Percentiles rank a stretch among this genome's conserved stretches.
phyloP scores from a whole-genome alignment of 1,140 invertebrate genomes.

The Pseudomyrmex gracilis region DNA sequence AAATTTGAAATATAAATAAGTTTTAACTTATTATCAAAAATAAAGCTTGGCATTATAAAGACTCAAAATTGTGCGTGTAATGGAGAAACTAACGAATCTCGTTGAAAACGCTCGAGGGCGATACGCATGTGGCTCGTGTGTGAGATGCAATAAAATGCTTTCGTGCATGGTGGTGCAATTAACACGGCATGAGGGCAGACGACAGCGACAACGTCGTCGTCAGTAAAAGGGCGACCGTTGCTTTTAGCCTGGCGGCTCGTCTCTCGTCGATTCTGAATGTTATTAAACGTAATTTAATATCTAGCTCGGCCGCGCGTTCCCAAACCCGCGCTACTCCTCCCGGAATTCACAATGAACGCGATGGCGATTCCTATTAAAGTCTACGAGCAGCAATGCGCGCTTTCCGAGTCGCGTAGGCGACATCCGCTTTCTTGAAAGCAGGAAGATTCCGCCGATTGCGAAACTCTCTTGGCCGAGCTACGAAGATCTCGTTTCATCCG shows the following conservation, averaged over 20 bases:
- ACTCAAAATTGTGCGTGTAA: background rate
- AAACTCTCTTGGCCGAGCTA: background rate
- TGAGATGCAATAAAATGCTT: slow-evolving; percentile 2
- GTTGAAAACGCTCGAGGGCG: slow-evolving; percentile 22
- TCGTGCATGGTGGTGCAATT: slow-evolving; percentile 65
- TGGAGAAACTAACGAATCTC: slow-evolving; percentile 1
- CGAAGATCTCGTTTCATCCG: background rate
- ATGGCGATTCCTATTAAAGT: slow-evolving; percentile 70
- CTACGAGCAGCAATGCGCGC: slow-evolving; percentile 38
- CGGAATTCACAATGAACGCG: slow-evolving; percentile 66
- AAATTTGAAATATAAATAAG: background rate
- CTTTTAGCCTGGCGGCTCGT: slow-evolving; percentile 40
- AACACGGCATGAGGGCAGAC: slow-evolving; percentile 65
- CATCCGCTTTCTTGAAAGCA: slow-evolving; percentile 68
- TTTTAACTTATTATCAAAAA: background rate
- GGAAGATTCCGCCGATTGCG: slow-evolving; percentile 46
- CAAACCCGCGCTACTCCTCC: slow-evolving; percentile 38
- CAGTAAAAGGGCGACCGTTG: slow-evolving; percentile 60
- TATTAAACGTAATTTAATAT: slow-evolving; percentile 79
- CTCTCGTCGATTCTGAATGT: slow-evolving; percentile 70
- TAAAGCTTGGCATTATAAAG: background rate
- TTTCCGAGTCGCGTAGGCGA: slow-evolving; percentile 56
- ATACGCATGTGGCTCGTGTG: background rate
- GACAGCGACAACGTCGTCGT: slow-evolving; percentile 16
- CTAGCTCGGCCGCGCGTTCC: slow-evolving; percentile 47